These are phyloP conservation scores for Labia minor DNA, from an alignment of 2,888 invertebrate species.

Conservation along the genomic window DNA sequence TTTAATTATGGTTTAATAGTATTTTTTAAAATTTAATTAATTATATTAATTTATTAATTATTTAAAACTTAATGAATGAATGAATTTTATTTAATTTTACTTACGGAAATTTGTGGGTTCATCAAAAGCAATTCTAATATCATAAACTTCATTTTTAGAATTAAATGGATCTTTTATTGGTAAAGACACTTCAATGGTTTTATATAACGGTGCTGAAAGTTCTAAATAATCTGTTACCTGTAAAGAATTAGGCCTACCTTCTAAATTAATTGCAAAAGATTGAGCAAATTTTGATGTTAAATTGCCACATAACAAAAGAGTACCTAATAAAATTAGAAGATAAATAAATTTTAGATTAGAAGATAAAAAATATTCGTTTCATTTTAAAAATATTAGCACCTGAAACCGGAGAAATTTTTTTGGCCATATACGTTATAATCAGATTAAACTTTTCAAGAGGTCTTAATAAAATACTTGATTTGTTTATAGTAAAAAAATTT, in stretches of 20 bases:
- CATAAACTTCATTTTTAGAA: neutral
- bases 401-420: neutral
- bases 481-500: neutral
- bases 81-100: too few species aligned
- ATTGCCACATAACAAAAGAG: neutral
- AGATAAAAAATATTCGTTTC: too few species aligned
- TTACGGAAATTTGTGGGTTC: neutral
- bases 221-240: neutral
- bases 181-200: neutral
- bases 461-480: neutral
- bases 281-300: neutral
- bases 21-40: too few species aligned
- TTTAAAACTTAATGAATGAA: too few species aligned
- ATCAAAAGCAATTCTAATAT: neutral
- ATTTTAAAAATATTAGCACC: neutral
- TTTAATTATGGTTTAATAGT: too few species aligned
- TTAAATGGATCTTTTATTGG: slow-evolving; percentile 1
- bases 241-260: neutral
- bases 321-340: neutral
- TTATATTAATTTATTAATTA: too few species aligned
- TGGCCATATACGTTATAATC: neutral
- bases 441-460: neutral
- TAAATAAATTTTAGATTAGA: too few species aligned
- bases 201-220: neutral
- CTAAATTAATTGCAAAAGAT: neutral